Conservation (phyloP, 1,140 invertebrate genomes). For the Conus ventricosus region DNA sequence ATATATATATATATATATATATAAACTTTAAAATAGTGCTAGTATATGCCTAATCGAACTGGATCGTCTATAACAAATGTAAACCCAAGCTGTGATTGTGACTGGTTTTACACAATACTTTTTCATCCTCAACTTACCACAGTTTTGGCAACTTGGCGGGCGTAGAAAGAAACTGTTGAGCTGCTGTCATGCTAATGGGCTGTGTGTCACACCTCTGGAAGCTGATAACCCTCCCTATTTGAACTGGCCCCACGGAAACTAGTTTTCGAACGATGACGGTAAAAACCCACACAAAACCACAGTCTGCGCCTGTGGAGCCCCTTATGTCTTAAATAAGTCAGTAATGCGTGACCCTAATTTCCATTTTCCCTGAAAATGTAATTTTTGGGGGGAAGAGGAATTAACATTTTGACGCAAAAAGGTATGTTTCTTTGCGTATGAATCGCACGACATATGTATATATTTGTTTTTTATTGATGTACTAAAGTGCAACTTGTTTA, state of each 20-base stretch:
- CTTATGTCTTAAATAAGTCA: neutral
- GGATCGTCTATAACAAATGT: too few species aligned
- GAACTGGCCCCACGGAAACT: neutral
- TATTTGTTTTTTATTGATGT: neutral
- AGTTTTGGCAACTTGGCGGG: constrained; percentile 65
- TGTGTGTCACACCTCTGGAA: neutral
- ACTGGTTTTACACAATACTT: too few species aligned
- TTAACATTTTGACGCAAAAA: too few species aligned
- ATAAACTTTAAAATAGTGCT: too few species aligned
- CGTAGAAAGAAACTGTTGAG: constrained; percentile 62
- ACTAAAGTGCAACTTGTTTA: neutral
- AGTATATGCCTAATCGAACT: too few species aligned
- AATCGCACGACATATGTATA: neutral
- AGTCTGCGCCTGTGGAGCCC: neutral
- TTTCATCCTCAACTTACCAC: constrained; percentile 53
- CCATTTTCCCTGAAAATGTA: too few species aligned
- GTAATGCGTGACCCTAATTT: too few species aligned
- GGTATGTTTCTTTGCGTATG: too few species aligned
- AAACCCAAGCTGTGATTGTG: too few species aligned
- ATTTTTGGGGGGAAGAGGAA: too few species aligned
- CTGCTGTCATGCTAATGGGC: constrained; percentile 52
- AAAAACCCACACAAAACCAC: too few species aligned
- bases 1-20: too few species aligned
- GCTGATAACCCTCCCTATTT: neutral
- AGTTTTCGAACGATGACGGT: neutral